Percentiles rank a stretch among this genome's conserved stretches.
phyloP scores from a whole-genome alignment of 2,797 vertebrate species.

The Pogonophryne albipinna region DNA sequence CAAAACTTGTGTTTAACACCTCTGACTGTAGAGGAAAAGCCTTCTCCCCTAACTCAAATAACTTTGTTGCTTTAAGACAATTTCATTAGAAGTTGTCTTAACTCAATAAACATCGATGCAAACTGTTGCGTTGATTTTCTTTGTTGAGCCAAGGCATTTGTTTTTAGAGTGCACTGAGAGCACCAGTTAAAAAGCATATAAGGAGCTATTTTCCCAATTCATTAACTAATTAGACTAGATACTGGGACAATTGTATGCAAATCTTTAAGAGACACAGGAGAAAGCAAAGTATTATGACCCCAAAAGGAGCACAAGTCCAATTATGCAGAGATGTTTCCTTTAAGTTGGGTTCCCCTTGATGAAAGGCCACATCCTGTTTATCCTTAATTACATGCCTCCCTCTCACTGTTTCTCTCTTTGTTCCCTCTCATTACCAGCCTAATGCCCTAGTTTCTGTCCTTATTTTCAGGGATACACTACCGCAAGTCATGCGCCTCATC shows the following conservation, averaged over 20 bases:
- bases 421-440: constrained; percentile 27
- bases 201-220: constrained; percentile 2
- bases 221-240: neutral
- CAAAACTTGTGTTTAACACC: no score
- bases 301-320: neutral
- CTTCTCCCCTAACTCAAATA: no score
- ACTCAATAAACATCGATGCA: no score
- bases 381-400: constrained; percentile 20
- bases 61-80: no score
- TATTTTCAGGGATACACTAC: constrained; percentile 91
- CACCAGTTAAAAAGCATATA: neutral
- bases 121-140: no score
- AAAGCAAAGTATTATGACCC: constrained; percentile 6
- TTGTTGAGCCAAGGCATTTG: no score
- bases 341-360: constrained; percentile 27
- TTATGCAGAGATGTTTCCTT: constrained; percentile 26
- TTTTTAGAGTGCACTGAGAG: no score
- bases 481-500: constrained; percentile 96
- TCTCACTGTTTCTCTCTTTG: constrained; percentile 12
- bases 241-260: constrained; percentile 5
- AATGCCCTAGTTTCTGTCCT: constrained; percentile 32
- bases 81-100: no score
- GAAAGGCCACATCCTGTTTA: constrained; percentile 35
- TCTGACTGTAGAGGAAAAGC: no score
- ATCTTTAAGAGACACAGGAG: constrained; percentile 1